Conservation (phyloP, 1,140 invertebrate species). For the Calycopis cecrops region DNA sequence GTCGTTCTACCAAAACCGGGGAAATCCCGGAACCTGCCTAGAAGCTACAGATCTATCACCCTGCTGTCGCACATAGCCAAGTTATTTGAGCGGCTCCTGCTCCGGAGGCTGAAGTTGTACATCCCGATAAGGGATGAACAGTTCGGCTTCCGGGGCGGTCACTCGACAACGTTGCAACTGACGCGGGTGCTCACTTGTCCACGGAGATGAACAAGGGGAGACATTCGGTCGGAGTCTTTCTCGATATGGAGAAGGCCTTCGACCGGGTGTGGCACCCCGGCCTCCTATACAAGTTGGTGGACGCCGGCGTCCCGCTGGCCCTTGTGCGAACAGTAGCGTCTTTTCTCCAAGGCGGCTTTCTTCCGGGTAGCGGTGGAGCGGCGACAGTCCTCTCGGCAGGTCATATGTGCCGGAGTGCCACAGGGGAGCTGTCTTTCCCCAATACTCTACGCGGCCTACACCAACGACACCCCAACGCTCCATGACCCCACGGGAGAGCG, state of each 20-base stretch:
- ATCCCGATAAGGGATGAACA: background rate
- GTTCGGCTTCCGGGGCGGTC: background rate
- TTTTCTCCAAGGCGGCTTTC: too few species aligned
- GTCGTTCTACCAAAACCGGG: background rate
- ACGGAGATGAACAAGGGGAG: background rate
- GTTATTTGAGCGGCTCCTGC: background rate
- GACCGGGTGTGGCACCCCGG: background rate
- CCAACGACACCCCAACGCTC: too few species aligned
- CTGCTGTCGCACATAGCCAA: background rate
- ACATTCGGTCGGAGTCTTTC: slow-evolving; percentile 13
- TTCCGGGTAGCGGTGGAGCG: too few species aligned
- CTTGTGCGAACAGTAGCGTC: too few species aligned
- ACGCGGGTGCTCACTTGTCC: background rate
- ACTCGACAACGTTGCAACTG: background rate
- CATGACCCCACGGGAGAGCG: too few species aligned
- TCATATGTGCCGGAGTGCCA: too few species aligned
- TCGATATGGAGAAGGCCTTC: slow-evolving; percentile 9
- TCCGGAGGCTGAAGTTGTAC: background rate
- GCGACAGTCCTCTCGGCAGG: too few species aligned
- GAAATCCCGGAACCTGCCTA: background rate
- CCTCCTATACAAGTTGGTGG: slow-evolving; percentile 12
- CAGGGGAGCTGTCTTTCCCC: too few species aligned
- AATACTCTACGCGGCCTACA: too few species aligned
- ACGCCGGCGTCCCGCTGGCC: background rate
- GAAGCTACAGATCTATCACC: background rate